Evolutionary conservation across 2,888 invertebrate species (phyloP).

Genomic region (Harpalus rufipes): DNA sequence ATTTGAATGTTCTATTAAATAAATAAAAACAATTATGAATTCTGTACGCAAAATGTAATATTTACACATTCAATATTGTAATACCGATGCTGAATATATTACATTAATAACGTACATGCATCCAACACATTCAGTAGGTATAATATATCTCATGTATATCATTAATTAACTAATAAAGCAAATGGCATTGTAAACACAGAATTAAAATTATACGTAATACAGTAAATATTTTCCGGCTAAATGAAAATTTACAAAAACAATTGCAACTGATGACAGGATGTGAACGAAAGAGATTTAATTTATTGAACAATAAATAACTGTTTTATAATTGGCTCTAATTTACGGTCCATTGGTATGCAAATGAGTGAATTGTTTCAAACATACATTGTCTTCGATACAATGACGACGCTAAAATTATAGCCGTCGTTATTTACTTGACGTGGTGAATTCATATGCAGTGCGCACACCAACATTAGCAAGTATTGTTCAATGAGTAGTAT

Average conservation of each 20-base stretch:
- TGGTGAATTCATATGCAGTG: constrained; percentile 45
- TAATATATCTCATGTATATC: neutral
- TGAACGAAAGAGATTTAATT: constrained; percentile 58
- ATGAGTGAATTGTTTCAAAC: constrained; percentile 64
- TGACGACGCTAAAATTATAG: constrained; percentile 60
- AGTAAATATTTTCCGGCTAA: constrained; percentile 7
- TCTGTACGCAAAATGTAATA: too few relatives aligned
- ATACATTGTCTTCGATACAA: constrained; percentile 65
- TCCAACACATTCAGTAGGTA: neutral
- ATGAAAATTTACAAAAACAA: constrained; percentile 51
- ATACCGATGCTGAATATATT: neutral
- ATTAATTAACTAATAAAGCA: neutral
- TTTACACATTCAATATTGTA: too few relatives aligned
- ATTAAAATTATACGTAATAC: neutral
- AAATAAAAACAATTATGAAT: too few relatives aligned
- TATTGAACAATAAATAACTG: constrained; percentile 64
- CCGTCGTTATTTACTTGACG: constrained; percentile 63
- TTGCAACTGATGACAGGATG: constrained; percentile 33
- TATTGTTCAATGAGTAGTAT: neutral
- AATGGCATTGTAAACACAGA: neutral
- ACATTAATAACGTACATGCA: neutral
- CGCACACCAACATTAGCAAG: neutral
- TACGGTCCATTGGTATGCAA: constrained; percentile 65
- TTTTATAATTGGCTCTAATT: constrained; percentile 65
- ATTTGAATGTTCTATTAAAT: too few relatives aligned